Evolutionary conservation across 2,888 invertebrate genomes (phyloP), one percentile per base, ranked within the genome.

Genomic region (Liposcelis brunnea): DNA sequence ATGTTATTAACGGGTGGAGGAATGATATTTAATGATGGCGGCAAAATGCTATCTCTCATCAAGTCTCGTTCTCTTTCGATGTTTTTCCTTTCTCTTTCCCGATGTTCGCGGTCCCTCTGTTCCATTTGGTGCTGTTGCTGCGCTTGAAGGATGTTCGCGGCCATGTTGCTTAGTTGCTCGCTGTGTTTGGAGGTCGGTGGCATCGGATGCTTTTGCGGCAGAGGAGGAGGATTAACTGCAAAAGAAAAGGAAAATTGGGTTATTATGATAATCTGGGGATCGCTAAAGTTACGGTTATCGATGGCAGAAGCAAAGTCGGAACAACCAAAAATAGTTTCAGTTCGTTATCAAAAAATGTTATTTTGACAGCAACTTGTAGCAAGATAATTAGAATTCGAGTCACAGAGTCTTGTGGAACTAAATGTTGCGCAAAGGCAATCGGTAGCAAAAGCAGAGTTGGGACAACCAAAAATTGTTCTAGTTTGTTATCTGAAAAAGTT

Each of bases 21-120:
- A 10, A 46, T 46, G 21, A 48, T 42, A 16, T 48, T 46, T 10
- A 49, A 34, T 2, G 50, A 47, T 26, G 50, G 50, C 12, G 48
- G 47, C 14, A 49, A 21, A 14, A 46, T 43, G n/a, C 45, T 21
- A 6, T 40, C 40, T 7, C 40, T 16, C 19, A 40, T 18, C 40
- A 40, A 19, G 6, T 40, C 44, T 16, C 44, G n/a, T 16, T 36
- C 33, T 33, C 34, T 18, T 26, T 43, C 16, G 15, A 26, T 33
- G 31, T 34, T 18, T 42, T 44, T 32, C 18, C 42, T 32, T 19
- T 47, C 44, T 2, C 46, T 31, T 12, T 45, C 44, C 7, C 47
- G 34, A 26, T 47, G 44, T 15, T 40, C 26, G 5, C 26, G 26
- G 26, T 26, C 26, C 6, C 36, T 33, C 12, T 42, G 26, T 11